A percentile compares a stretch with the other conserved stretches of the same genome.
Conservation (phyloP, 92 coral and sea anemone species). For the Phenganax stokvisi region DNA sequence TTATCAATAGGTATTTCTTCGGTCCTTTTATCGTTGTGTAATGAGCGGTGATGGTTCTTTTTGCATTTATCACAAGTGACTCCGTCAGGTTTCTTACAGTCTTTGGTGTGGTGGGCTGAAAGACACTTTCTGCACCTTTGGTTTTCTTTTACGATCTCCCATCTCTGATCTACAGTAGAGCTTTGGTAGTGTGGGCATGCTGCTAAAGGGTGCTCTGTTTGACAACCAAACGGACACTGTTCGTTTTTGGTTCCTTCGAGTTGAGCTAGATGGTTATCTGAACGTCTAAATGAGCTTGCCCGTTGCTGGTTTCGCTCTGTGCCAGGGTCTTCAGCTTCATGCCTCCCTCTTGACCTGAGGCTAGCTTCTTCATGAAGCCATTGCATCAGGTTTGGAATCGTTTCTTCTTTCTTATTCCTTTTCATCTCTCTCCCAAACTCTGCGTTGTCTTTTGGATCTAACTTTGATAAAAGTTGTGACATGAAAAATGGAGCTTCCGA, state of each 20-base stretch:
- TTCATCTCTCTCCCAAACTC: slow-evolving; percentile 48
- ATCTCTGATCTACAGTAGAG: slow-evolving; percentile 33
- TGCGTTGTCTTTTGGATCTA: slow-evolving; percentile 46
- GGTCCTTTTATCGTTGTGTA: slow-evolving; percentile 47
- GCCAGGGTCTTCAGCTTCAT: not conserved
- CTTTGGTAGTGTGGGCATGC: slow-evolving; percentile 31
- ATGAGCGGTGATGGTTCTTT: slow-evolving; percentile 50
- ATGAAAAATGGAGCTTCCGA: slow-evolving; percentile 52
- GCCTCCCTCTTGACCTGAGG: slow-evolving; percentile 56
- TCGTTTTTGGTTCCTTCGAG: too few species aligned
- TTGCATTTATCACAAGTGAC: slow-evolving; percentile 53
- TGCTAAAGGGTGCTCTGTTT: not conserved
- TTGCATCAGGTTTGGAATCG: slow-evolving; percentile 35
- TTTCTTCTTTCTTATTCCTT: slow-evolving; percentile 30
- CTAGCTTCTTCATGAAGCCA: slow-evolving; percentile 58
- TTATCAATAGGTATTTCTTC: not conserved
- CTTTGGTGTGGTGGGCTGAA: slow-evolving; percentile 54
- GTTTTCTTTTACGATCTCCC: slow-evolving; percentile 38
- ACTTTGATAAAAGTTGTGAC: slow-evolving; percentile 49
- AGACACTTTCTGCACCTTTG: slow-evolving; percentile 55
- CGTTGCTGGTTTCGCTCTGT: not conserved
- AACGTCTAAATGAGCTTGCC: not conserved
- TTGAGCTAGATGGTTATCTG: too few species aligned
- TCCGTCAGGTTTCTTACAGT: slow-evolving; percentile 51
- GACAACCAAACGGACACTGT: slow-evolving; percentile 21